Percentiles rank a stretch among this genome's conserved stretches.
Evolutionary conservation across 2,888 invertebrate species (phyloP).

Genomic region (Pollenia labialis): DNA sequence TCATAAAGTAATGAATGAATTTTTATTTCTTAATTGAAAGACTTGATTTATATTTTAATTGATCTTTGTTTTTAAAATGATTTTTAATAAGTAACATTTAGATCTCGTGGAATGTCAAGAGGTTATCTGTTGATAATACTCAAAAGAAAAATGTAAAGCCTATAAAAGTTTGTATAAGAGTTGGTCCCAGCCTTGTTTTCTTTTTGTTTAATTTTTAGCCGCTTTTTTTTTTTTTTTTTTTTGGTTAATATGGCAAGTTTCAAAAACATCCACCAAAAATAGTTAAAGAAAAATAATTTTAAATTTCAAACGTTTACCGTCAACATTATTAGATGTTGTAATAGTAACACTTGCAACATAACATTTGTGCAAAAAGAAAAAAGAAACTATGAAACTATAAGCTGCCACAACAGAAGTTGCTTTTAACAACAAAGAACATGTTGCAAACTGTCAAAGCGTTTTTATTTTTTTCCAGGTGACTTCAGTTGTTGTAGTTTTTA

Average conservation of each 20-base stretch:
- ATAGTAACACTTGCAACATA: conserved; percentile 70
- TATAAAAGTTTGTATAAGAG: background rate
- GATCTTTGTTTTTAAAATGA: background rate
- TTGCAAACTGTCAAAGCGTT: conserved; percentile 70
- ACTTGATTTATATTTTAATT: conserved; percentile 21
- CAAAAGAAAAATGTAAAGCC: background rate
- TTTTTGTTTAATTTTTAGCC: conserved; percentile 19
- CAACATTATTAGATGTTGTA: conserved; percentile 70
- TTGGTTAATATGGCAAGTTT: background rate
- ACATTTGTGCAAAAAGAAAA: conserved; percentile 24
- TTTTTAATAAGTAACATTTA: background rate
- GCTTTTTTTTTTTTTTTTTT: conserved; percentile 2
- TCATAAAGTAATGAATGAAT: conserved; percentile 13
- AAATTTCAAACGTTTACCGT: conserved; percentile 65
- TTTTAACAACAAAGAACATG: conserved; percentile 70
- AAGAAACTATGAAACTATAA: conserved; percentile 41
- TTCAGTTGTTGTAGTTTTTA: conserved; percentile 46
- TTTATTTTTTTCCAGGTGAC: background rate
- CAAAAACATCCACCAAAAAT: conserved; percentile 39
- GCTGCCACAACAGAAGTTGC: conserved; percentile 67
- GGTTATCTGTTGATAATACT: background rate
- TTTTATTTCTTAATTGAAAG: background rate
- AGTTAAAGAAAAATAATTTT: conserved; percentile 16
- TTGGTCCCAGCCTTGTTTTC: background rate
- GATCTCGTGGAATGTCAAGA: background rate